Base-by-base conservation (phyloP, 2,797 vertebrate genomes). In the Otus scops region DNA sequence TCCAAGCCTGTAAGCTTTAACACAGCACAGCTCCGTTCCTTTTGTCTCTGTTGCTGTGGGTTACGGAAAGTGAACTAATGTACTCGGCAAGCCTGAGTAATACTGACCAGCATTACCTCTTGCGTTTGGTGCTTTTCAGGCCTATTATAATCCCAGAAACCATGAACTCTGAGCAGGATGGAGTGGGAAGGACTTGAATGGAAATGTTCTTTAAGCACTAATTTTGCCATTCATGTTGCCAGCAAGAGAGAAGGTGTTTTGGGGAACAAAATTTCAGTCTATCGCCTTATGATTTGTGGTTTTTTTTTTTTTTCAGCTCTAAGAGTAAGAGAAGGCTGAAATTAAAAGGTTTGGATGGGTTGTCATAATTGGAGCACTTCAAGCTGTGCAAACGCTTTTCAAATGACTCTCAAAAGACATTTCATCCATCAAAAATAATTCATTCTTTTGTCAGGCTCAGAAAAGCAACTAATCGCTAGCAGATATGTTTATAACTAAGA, bases 151-250 rank as follows among this genome's bases (percentile, higher is more conserved):
- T 39, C 77, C 71, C 45, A 85, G 64, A 91, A 96, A 92, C 84
- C 83, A 91, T 91, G 75, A 94, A 93, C 84, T 94, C 89, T 96
- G 88, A 95, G 64, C 88, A 87, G 74, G 88, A 32, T 88, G 67
- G 65, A 80, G 96, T 96, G 81, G 95, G 93, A 96, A 91, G 91
- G 56, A 78, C 63, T 73, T 94, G 85, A 96, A 96, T 85, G 92
- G 83, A 95, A 97, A 94, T 54, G 86, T 92, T 92, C 82, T 36
- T 85, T 28, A 93, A 92, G 89, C 85, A 83, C 39, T 94, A 94
- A 95, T 95, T 96, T 86, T 95, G 87, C 78, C 93, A 95, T 93
- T 95, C 83, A 64, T 45, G 60, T 56, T 94, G 94, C 92, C 93
- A 95, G 88, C 93, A 93, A 96, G 91, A 85, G 76, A 94, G 91